Evolutionary conservation across 2,888 invertebrate genomes (phyloP).

Genomic region (Subacronicta megacephala): DNA sequence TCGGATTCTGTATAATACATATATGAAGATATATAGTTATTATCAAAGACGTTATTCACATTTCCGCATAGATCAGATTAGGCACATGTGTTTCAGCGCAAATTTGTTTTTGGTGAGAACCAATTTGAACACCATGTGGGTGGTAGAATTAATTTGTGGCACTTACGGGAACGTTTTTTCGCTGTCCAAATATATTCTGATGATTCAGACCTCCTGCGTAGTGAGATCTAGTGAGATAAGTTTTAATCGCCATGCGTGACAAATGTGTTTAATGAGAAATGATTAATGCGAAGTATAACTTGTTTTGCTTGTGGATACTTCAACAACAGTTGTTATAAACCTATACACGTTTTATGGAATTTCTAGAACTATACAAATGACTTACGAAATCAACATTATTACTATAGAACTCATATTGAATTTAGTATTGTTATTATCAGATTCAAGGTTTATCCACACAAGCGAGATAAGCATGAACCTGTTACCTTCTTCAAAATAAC

Average conservation of each 20-base stretch:
- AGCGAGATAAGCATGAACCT: slow-evolving; percentile 20
- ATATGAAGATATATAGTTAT: too few relatives aligned
- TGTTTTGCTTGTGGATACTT: slow-evolving; percentile 20
- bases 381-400: slow-evolving; percentile 18
- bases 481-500: slow-evolving; percentile 12
- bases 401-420: slow-evolving; percentile 10
- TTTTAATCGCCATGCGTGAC: slow-evolving; percentile 45
- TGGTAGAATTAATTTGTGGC: slow-evolving; percentile 67
- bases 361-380: slow-evolving; percentile 6
- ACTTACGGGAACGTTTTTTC: slow-evolving; percentile 64
- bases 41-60: slow-evolving; percentile 10
- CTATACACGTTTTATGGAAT: neutral
- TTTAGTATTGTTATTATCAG: slow-evolving; percentile 20
- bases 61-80: slow-evolving; percentile 59
- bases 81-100: slow-evolving; percentile 65
- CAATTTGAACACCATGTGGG: slow-evolving; percentile 77
- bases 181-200: slow-evolving; percentile 72
- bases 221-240: slow-evolving; percentile 58
- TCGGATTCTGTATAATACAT: too few relatives aligned
- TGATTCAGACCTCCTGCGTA: slow-evolving; percentile 83
- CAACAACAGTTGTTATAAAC: slow-evolving; percentile 6
- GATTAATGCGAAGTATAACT: slow-evolving; percentile 31
- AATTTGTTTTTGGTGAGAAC: slow-evolving; percentile 66
- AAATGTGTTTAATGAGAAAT: slow-evolving; percentile 45
- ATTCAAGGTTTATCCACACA: slow-evolving; percentile 21